A percentile compares a stretch with the other conserved stretches of the same genome.
phyloP scores from a whole-genome alignment of 2,888 invertebrate species.

The Amiota mariae region DNA sequence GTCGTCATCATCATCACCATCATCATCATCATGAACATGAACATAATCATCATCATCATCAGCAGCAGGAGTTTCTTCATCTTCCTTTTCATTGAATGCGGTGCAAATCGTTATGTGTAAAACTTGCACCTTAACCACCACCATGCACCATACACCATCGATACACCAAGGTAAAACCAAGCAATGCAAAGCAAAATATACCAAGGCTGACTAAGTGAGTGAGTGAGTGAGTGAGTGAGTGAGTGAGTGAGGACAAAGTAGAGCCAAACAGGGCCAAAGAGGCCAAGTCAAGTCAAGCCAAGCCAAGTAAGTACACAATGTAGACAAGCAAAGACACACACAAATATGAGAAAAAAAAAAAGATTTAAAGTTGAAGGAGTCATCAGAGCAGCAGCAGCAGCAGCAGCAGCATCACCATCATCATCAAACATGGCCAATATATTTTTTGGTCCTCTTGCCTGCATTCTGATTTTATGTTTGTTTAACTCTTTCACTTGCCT shows the following conservation, averaged over 20 bases:
- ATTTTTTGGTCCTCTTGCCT: neutral
- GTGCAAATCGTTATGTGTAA: slow-evolving; percentile 66
- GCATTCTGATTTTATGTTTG: neutral
- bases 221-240: neutral
- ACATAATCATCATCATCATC: neutral
- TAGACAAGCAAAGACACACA: neutral
- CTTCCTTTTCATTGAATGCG: slow-evolving; percentile 42
- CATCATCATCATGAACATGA: neutral
- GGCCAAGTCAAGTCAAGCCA: neutral
- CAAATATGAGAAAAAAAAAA: neutral
- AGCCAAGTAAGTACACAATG: neutral
- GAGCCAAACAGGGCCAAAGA: neutral
- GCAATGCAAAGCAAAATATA: neutral
- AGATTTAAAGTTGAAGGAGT: slow-evolving; percentile 10
- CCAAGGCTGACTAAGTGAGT: neutral
- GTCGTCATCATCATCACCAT: slow-evolving; percentile 1
- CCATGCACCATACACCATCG: too few species aligned
- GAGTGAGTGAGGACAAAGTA: neutral
- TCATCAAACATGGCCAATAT: neutral
- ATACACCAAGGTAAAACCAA: too few species aligned
- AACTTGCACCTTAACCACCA: slow-evolving; percentile 59
- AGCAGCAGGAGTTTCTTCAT: neutral
- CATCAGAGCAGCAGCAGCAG: slow-evolving; percentile 1
- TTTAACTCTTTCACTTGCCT: neutral
- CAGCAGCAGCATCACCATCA: too few species aligned